Conservation (phyloP, 92 coral and sea anemone species). For the Zoanthus solanderi region DNA sequence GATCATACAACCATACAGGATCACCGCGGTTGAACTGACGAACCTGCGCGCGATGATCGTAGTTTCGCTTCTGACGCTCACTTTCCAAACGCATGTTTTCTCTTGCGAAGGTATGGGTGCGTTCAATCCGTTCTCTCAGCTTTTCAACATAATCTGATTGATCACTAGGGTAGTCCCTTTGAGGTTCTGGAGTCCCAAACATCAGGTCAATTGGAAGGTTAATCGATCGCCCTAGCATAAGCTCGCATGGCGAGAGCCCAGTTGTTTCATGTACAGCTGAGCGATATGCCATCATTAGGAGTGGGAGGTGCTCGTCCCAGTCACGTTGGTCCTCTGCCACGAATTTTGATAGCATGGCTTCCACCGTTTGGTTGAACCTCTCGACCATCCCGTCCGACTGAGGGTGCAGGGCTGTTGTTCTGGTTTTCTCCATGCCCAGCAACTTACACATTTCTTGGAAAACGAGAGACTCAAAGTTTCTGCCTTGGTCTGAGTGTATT, state of each 20-base stretch:
- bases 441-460: slow-evolving; percentile 37
- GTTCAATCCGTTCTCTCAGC: slow-evolving; percentile 1
- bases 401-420: slow-evolving; percentile 52
- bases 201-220: slow-evolving; percentile 39
- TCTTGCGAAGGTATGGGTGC: slow-evolving; percentile 36
- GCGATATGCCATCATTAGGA: slow-evolving; percentile 45
- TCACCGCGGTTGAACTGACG: slow-evolving; percentile 47
- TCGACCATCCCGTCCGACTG: slow-evolving; percentile 50
- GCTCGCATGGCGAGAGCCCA: slow-evolving; percentile 37
- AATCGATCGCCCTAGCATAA: slow-evolving; percentile 40
- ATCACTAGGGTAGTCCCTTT: neutral
- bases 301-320: neutral
- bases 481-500: no score
- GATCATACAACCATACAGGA: slow-evolving; percentile 56
- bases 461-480: no score
- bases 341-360: slow-evolving; percentile 1
- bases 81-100: slow-evolving; percentile 43
- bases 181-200: slow-evolving; percentile 19
- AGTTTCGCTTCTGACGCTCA: slow-evolving; percentile 24
- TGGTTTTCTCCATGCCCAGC: slow-evolving; percentile 60
- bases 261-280: slow-evolving; percentile 50
- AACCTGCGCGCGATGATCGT: slow-evolving; percentile 33
- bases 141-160: neutral
- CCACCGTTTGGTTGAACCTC: slow-evolving; percentile 54
- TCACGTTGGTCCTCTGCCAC: slow-evolving; percentile 16